Conservation (phyloP, 1,140 invertebrate species). For the Drosophila nigromelanica region DNA sequence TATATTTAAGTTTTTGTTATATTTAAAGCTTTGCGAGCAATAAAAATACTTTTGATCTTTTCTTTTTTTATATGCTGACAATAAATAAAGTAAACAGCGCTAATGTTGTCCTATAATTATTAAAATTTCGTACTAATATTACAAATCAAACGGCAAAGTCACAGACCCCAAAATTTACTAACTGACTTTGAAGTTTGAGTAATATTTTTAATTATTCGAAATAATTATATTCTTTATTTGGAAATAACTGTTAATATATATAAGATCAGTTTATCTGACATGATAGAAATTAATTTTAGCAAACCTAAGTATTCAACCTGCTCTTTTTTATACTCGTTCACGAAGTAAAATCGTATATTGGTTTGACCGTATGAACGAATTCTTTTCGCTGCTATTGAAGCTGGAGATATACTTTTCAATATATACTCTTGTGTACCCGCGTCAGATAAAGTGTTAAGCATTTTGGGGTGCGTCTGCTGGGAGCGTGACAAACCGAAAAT, state of each 20-base stretch:
- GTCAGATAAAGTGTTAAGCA: too few species aligned
- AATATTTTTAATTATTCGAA: slow-evolving; percentile 44
- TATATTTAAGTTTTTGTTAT: slow-evolving; percentile 29
- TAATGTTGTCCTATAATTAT: background rate
- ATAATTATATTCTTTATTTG: background rate
- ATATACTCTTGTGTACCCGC: too few species aligned
- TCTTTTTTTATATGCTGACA: background rate
- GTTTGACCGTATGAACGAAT: too few species aligned
- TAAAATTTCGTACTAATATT: slow-evolving; percentile 22
- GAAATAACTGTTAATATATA: slow-evolving; percentile 8
- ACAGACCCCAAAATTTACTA: slow-evolving; percentile 68
- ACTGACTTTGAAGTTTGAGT: slow-evolving; percentile 64
- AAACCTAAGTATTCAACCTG: too few species aligned
- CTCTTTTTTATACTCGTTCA: too few species aligned
- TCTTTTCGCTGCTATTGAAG: too few species aligned
- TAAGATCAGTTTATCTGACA: background rate
- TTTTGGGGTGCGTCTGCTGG: too few species aligned
- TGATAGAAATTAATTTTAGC: too few species aligned
- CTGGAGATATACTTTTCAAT: too few species aligned
- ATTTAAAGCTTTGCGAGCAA: slow-evolving; percentile 20
- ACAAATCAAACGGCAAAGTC: slow-evolving; percentile 58
- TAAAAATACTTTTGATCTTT: slow-evolving; percentile 3
- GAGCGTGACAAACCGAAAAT: too few species aligned
- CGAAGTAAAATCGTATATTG: too few species aligned
- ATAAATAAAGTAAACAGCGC: background rate